Base-by-base conservation (phyloP, 2,113 vertebrate species). In the Mobula birostris region DNA sequence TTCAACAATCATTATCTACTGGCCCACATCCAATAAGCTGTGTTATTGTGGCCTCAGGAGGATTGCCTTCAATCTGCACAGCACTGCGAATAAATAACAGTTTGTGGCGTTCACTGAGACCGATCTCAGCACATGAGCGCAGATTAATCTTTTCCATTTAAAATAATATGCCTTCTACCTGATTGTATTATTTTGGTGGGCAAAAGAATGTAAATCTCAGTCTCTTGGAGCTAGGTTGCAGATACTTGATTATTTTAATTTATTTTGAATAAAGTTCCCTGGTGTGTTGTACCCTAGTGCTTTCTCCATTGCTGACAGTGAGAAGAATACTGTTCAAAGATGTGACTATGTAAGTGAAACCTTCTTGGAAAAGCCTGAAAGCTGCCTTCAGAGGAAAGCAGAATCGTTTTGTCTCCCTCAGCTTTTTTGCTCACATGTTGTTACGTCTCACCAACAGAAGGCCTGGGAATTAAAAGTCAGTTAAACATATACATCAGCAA, bases 401-500 rank as follows among this genome's bases (percentile, higher is more conserved):
- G 61, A 90, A 17, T 90, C 85, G 66, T 6, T 90, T 17, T 90
- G 61, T 90, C 85, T 68, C 85, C 29, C 61, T 36, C 66, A 61
- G 32, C 85, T 32, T 68, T 32, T 66, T 12, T 66, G 85, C n/a
- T 66, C 61, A 66, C 17, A 90, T 68, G 61, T 19, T 90, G 85
- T 90, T 68, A 32, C 66, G 61, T 66, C 61, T 63, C 85, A 90
- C n/a, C 85, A 32, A 90, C 85, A 68, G 85, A 90, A 66, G 61
- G 85, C 29, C 29, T 90, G 85, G 85, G 85, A 90, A 66, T 68
- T 90, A 68, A 29, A 90, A 66, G 85, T 68, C 85, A 90, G 66
- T 90, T 90, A 90, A 90, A 90, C 85, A 66, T 90, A 90, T 90
- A 90, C 61, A 90, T 68, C 85, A 68, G 29, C 61, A 66, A 90